Base-by-base conservation (phyloP, 2,113 vertebrate genomes). In the Peromyscus californicus region DNA sequence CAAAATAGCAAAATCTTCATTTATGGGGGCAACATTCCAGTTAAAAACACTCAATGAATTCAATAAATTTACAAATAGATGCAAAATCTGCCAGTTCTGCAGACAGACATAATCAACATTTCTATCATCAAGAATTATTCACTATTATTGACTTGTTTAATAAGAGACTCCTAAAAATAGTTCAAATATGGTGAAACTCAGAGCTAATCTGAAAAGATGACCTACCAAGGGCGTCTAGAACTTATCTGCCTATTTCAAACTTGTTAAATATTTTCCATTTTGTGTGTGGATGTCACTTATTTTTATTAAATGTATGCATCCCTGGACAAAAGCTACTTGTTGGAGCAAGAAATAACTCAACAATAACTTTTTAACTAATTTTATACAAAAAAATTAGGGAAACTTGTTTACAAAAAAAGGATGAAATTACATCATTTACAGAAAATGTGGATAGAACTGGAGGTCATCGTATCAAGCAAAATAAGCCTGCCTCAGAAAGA, bases 231-330 rank as follows among this genome's bases (percentile, higher is more conserved):
- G 57, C 19, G 59, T 36, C 10, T 39, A 87, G 33, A 39, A 76
- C 72, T 48, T 92, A 33, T 82, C 36, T 80, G 24, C 6, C 59
- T 69, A 31, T 89, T 89, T 89, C 36, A 83, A 89, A 31, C 61
- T 45, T 92, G 24, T 59, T 5, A 86, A 90, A 89, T 72, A 7
- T 15, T 39, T 89, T n/a, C 42, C 1, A 84, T 84, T 63, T 80
- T 36, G 48, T 83, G 11, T 42, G 16, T 69, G 17, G 11, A 7
- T 79, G 19, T 75, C 4, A 10, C 31, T 8, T 89, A 85, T 93
- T 95, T 54, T 15, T 21, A 78, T 63, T 93, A 33, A 19, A 92
- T 45, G 93, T 95, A 33, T 78, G 10, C 39, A 45, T 96, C 33
- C 36, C 54, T 59, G 2, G 36, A 65, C 70, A 45, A 87, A 70